These are phyloP conservation scores for Sesamia nonagrioides DNA, from an alignment of 1,140 invertebrate genomes.

Conservation along the genomic window DNA sequence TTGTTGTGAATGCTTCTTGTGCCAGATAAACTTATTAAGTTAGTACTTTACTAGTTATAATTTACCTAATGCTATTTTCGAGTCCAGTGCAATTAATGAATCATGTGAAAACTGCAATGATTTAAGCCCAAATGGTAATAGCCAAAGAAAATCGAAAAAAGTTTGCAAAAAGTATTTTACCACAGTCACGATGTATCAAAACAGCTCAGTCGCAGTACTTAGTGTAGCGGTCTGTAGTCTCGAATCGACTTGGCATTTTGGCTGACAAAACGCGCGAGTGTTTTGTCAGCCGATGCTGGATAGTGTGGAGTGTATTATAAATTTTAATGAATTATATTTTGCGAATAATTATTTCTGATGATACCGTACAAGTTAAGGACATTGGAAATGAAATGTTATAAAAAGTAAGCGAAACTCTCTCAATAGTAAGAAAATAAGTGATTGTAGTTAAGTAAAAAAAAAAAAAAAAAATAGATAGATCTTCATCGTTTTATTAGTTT, in stretches of 20 bases:
- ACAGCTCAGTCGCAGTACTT: constrained; percentile 51
- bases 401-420: too few species aligned
- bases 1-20: too few species aligned
- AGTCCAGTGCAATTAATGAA: too few species aligned
- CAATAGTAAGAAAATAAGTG: too few species aligned
- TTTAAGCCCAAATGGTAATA: too few species aligned
- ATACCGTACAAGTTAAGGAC: too few species aligned
- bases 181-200: constrained; percentile 63
- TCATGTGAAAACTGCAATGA: too few species aligned
- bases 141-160: not conserved
- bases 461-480: not conserved
- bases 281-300: constrained; percentile 56
- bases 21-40: too few species aligned
- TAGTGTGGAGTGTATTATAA: constrained; percentile 60
- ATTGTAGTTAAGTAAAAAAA: not conserved
- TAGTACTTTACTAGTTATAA: too few species aligned
- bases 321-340: constrained; percentile 28
- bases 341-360: not conserved
- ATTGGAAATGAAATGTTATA: too few species aligned
- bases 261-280: constrained; percentile 79
- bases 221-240: constrained; percentile 73
- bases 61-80: too few species aligned
- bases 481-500: too few species aligned
- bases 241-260: constrained; percentile 81
- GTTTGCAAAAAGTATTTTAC: not conserved